These are phyloP conservation scores for Tenthredo notha DNA, from an alignment of 2,888 invertebrate species.

Conservation along the genomic window DNA sequence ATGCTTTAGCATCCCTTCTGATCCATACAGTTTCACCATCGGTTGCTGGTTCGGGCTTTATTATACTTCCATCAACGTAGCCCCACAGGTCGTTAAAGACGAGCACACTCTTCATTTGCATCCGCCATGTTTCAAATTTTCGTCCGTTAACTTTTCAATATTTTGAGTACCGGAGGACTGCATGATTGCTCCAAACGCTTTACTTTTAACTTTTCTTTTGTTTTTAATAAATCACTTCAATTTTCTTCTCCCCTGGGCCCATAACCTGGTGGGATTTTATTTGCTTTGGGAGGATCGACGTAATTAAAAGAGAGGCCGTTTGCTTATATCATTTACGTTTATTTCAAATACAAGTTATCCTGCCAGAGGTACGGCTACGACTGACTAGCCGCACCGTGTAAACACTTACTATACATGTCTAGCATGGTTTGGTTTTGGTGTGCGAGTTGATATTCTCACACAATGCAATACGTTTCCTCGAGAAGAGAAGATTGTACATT, in stretches of 20 bases:
- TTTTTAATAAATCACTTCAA: background rate
- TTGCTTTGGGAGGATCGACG: no score
- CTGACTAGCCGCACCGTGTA: no score
- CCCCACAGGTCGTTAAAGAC: conserved; percentile 45
- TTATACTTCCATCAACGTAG: background rate
- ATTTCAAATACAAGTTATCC: no score
- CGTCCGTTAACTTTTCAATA: conserved; percentile 39
- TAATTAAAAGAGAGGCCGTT: no score
- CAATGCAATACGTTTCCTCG: no score
- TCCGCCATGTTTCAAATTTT: conserved; percentile 48
- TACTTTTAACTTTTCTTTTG: background rate
- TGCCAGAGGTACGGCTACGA: no score
- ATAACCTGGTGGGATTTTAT: background rate
- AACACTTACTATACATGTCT: no score
- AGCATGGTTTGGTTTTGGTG: no score
- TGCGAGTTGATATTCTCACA: no score
- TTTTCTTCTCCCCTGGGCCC: background rate
- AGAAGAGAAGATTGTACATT: no score
- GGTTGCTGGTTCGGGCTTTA: background rate
- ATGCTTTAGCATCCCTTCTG: conserved; percentile 50
- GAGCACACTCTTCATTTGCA: conserved; percentile 12
- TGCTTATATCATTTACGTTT: no score
- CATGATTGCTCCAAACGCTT: background rate
- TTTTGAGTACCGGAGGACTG: conserved; percentile 8
- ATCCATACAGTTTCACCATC: conserved; percentile 9